phyloP scores from a whole-genome alignment of 1,140 invertebrate genomes.

The Cotesia typhae region DNA sequence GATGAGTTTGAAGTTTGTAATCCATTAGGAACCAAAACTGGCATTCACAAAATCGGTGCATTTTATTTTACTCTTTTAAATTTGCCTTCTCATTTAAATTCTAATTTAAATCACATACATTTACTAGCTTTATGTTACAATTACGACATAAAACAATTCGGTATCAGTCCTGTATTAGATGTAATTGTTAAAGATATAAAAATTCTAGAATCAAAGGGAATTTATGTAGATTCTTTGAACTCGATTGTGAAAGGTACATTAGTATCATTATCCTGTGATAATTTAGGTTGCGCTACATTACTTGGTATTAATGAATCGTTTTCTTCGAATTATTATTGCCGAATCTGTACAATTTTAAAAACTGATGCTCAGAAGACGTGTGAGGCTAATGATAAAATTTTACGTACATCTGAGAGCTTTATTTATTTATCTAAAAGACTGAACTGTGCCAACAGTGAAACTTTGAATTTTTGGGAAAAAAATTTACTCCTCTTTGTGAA shows the following conservation, averaged over 20 bases:
- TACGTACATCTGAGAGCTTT: slow-evolving; percentile 26
- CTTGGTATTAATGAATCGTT: slow-evolving; percentile 36
- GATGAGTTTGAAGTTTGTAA: slow-evolving; percentile 39
- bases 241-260: slow-evolving; percentile 36
- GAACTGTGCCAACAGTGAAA: too few species aligned
- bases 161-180: slow-evolving; percentile 39
- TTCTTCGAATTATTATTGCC: slow-evolving; percentile 36
- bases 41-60: slow-evolving; percentile 38
- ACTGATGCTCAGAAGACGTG: slow-evolving; percentile 26
- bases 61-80: slow-evolving; percentile 25
- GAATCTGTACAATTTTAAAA: slow-evolving; percentile 39
- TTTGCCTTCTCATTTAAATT: slow-evolving; percentile 40
- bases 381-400: slow-evolving; percentile 25
- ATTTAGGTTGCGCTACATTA: slow-evolving; percentile 38
- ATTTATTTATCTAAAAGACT: neutral
- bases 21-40: slow-evolving; percentile 36
- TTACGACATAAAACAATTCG: slow-evolving; percentile 36
- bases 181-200: slow-evolving; percentile 41
- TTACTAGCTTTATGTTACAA: slow-evolving; percentile 40
- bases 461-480: neutral
- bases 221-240: slow-evolving; percentile 27
- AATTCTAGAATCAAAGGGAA: slow-evolving; percentile 36
- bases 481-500: too few species aligned
- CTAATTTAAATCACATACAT: slow-evolving; percentile 41
- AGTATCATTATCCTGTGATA: slow-evolving; percentile 38